Percentiles rank a stretch among this genome's conserved stretches.
phyloP scores from a whole-genome alignment of 2,888 invertebrate genomes.

The Anodontia alba region DNA sequence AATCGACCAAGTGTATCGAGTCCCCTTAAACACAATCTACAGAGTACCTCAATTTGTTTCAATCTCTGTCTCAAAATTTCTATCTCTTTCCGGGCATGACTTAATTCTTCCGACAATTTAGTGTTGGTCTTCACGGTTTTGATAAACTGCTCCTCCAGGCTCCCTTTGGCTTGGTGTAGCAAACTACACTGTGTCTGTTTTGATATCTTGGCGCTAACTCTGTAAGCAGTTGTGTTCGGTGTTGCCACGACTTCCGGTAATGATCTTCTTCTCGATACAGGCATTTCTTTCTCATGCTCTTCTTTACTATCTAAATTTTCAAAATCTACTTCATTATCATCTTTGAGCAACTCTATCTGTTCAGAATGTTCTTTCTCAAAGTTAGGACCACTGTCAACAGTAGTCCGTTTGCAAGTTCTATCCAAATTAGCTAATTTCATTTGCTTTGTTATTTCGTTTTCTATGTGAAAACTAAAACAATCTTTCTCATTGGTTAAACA shows the following conservation, averaged over 20 bases:
- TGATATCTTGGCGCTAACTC: constrained; percentile 65
- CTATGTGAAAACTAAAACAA: neutral
- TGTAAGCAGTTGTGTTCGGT: constrained; percentile 42
- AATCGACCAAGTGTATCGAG: too few relatives aligned
- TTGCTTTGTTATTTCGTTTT: neutral
- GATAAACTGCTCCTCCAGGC: constrained; percentile 74
- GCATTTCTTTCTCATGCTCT: neutral
- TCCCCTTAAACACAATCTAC: too few relatives aligned
- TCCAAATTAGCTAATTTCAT: neutral
- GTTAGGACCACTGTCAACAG: neutral
- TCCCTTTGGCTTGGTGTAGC: constrained; percentile 52
- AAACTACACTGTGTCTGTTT: constrained; percentile 76
- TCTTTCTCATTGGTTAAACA: neutral
- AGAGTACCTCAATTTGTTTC: neutral
- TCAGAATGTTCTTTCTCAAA: neutral
- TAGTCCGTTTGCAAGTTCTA: neutral
- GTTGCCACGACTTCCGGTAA: constrained; percentile 51
- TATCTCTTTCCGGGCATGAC: constrained; percentile 76
- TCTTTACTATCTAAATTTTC: neutral
- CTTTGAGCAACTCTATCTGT: neutral
- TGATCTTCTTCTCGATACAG: constrained; percentile 35
- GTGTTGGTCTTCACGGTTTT: constrained; percentile 78
- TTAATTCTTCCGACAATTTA: constrained; percentile 76
- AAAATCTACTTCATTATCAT: neutral
- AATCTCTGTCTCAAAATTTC: constrained; percentile 76